A percentile compares a stretch with the other conserved stretches of the same genome.
Evolutionary conservation across 2,113 vertebrate species (phyloP).

Genomic region (Pampusana beccarii): DNA sequence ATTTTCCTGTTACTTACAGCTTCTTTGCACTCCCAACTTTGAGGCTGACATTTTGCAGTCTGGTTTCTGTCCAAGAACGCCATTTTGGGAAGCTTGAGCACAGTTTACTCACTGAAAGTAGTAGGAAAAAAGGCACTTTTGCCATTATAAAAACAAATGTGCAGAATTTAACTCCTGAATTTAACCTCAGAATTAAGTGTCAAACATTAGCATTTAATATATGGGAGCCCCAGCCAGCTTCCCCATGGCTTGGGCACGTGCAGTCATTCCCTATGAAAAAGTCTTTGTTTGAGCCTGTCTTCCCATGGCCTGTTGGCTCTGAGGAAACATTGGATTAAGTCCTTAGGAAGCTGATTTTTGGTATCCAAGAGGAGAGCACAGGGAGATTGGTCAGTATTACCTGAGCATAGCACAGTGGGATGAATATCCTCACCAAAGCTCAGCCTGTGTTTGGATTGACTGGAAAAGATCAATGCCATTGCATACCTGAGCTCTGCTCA

Average conservation of each 20-base stretch:
- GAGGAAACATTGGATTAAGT: neutral
- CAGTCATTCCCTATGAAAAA: neutral
- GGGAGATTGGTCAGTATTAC: neutral
- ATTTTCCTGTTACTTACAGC: neutral
- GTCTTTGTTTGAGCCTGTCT: neutral
- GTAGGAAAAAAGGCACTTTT: neutral
- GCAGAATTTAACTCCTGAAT: neutral
- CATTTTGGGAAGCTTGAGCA: neutral
- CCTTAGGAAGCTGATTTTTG: neutral
- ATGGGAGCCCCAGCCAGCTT: neutral
- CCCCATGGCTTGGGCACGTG: neutral
- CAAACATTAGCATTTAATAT: neutral
- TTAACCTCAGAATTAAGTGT: neutral
- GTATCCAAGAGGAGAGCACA: neutral
- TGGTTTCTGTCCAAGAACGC: conserved; percentile 17
- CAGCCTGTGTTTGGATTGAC: neutral
- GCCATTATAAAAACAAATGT: neutral
- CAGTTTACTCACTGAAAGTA: neutral
- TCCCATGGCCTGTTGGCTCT: neutral
- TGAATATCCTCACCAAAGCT: neutral
- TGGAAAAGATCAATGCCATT: neutral
- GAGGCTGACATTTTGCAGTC: neutral
- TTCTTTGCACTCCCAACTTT: neutral
- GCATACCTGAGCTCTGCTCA: neutral
- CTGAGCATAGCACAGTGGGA: neutral